These are phyloP conservation scores for Myripristis jacobus DNA, from an alignment of 2,797 vertebrate genomes.

Conservation along the genomic window DNA sequence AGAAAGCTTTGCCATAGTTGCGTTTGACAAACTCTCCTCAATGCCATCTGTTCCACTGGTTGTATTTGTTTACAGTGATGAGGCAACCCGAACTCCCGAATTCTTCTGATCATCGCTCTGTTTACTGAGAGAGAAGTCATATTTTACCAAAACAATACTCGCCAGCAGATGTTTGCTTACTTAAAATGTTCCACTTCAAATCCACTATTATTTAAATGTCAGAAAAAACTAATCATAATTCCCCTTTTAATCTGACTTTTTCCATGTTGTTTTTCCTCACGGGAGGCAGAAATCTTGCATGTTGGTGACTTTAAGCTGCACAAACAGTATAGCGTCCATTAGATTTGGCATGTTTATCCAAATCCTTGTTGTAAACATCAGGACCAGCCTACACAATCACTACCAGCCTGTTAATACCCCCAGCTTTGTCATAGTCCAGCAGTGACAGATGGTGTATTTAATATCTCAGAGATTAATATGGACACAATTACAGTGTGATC, in stretches of 20 bases:
- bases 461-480: constrained; percentile 68
- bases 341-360: constrained; percentile 53
- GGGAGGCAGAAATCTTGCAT: not conserved
- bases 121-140: constrained; percentile 23
- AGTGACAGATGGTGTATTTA: constrained; percentile 72
- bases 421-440: constrained; percentile 41
- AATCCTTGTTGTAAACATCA: constrained; percentile 71
- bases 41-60: not conserved
- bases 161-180: constrained; percentile 41
- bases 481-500: constrained; percentile 60
- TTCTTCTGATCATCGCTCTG: constrained; percentile 8
- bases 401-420: constrained; percentile 36
- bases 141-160: constrained; percentile 37
- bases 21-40: constrained; percentile 5
- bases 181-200: constrained; percentile 33
- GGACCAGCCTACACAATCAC: constrained; percentile 57
- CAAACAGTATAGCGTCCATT: constrained; percentile 27
- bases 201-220: constrained; percentile 40
- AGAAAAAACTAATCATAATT: constrained; percentile 23
- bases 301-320: constrained; percentile 19
- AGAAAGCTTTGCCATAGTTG: constrained; percentile 9
- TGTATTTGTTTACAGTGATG: constrained; percentile 19
- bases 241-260: constrained; percentile 1
- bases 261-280: constrained; percentile 39
- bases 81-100: constrained; percentile 7